Conservation (phyloP, 1,140 invertebrate species). For the Lucilia sericata region DNA sequence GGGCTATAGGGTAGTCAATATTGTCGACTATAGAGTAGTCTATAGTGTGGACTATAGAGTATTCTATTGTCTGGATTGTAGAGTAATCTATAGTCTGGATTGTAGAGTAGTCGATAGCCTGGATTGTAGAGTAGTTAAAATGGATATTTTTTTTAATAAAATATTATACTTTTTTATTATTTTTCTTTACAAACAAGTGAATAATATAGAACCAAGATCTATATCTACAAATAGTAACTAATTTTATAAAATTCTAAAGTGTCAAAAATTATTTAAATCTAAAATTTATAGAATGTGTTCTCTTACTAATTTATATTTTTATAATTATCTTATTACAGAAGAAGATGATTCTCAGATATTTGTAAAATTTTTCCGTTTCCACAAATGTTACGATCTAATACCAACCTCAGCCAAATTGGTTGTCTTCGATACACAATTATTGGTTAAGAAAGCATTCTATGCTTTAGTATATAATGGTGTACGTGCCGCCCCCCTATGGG, state of each 20-base stretch:
- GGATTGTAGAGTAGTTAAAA: too few relatives aligned
- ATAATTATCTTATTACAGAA: constrained; percentile 79
- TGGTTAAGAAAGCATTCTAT: constrained; percentile 99
- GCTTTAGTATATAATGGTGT: constrained; percentile 99
- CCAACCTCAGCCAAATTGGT: constrained; percentile 99
- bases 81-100: too few relatives aligned
- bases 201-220: too few relatives aligned
- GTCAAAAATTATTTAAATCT: neutral
- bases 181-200: too few relatives aligned
- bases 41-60: too few relatives aligned
- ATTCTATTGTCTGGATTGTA: too few relatives aligned
- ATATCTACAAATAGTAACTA: neutral
- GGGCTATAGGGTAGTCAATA: too few relatives aligned
- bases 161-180: too few relatives aligned
- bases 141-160: too few relatives aligned
- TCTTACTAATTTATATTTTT: neutral
- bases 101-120: too few relatives aligned
- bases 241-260: neutral
- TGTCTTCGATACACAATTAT: constrained; percentile 98
- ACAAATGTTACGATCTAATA: constrained; percentile 99
- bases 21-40: too few relatives aligned
- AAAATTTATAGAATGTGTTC: neutral
- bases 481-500: constrained; percentile 97
- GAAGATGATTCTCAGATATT: constrained; percentile 96
- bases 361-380: constrained; percentile 99